Conservation (phyloP, 2,888 invertebrate genomes). For the Thera britannica region DNA sequence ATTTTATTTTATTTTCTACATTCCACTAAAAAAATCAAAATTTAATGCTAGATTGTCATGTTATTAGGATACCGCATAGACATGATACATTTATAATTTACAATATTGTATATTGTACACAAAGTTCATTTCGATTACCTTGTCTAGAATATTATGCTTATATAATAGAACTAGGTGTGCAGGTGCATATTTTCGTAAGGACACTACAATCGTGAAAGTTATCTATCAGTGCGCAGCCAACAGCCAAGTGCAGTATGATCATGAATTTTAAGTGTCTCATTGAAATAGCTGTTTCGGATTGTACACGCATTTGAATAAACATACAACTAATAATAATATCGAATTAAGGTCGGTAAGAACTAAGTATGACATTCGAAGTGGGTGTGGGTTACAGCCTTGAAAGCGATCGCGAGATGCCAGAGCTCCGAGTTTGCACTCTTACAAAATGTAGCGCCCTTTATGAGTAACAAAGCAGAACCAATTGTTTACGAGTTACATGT, state of each 20-base stretch:
- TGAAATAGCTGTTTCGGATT: conserved; percentile 30
- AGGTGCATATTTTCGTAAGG: conserved; percentile 34
- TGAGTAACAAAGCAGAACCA: conserved; percentile 74
- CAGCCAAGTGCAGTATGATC: conserved; percentile 42
- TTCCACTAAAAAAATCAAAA: too few species aligned
- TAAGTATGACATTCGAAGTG: conserved; percentile 53
- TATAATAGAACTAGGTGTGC: conserved; percentile 24
- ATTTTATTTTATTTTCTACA: too few species aligned
- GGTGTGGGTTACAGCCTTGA: conserved; percentile 76
- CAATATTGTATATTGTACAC: too few species aligned
- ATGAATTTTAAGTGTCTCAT: conserved; percentile 52
- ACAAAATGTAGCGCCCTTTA: conserved; percentile 65
- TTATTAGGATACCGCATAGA: too few species aligned
- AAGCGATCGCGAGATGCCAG: conserved; percentile 63
- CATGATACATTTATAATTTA: too few species aligned
- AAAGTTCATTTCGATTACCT: conserved; percentile 18
- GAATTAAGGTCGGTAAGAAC: conserved; percentile 60
- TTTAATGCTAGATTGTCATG: too few species aligned
- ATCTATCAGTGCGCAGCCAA: conserved; percentile 29
- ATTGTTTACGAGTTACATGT: conserved; percentile 55
- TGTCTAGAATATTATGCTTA: conserved; percentile 36
- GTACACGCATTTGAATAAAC: conserved; percentile 48
- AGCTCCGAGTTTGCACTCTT: conserved; percentile 54
- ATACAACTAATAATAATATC: conserved; percentile 49
- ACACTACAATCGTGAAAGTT: conserved; percentile 42